phyloP scores from a whole-genome alignment of 2,888 invertebrate genomes.

The Ophioninae sp. region DNA sequence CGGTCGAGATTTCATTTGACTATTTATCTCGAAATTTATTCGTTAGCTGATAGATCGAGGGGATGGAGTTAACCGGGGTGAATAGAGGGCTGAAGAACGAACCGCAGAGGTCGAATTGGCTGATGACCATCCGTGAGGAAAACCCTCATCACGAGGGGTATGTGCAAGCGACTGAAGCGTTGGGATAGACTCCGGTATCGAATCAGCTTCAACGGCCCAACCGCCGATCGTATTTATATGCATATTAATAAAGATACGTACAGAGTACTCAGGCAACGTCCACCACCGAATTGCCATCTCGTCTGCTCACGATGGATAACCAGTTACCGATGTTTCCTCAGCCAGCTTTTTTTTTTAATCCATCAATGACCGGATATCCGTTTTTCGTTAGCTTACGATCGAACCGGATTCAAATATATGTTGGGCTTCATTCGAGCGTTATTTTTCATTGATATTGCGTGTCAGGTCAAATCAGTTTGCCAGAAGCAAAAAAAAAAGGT shows the following conservation, averaged over 20 bases:
- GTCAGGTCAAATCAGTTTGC: no score
- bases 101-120: constrained; percentile 21
- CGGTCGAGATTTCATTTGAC: constrained; percentile 75
- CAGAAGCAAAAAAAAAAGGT: no score
- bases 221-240: constrained; percentile 25
- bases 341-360: constrained; percentile 5
- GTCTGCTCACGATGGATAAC: constrained; percentile 30
- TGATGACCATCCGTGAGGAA: constrained; percentile 24
- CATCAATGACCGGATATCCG: background rate
- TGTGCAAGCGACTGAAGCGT: constrained; percentile 40
- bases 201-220: constrained; percentile 30
- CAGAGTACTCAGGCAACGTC: background rate
- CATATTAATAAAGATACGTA: constrained; percentile 11
- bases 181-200: constrained; percentile 7
- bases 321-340: constrained; percentile 27
- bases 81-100: background rate
- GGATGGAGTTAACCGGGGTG: background rate
- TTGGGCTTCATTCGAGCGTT: background rate
- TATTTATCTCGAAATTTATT: constrained; percentile 74
- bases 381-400: background rate
- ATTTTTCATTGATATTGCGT: background rate
- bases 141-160: constrained; percentile 12
- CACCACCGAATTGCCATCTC: constrained; percentile 29
- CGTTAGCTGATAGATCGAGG: constrained; percentile 47
- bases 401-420: background rate